These are phyloP conservation scores for Heteronetta atricapilla DNA, from an alignment of 2,113 vertebrate genomes.

Conservation along the genomic window DNA sequence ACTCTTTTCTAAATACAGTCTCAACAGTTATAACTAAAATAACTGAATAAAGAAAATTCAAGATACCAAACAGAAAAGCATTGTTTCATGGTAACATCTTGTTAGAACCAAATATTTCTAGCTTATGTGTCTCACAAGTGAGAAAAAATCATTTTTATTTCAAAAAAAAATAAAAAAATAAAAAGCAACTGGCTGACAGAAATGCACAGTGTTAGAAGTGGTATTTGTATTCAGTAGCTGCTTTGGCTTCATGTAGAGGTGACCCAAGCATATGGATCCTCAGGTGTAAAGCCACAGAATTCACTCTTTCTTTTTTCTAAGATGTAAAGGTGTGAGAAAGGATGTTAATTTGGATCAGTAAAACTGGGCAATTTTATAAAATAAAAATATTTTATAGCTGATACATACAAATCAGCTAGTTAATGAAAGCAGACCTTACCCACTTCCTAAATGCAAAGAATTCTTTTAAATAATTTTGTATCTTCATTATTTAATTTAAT, in stretches of 20 bases:
- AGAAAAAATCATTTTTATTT: not conserved
- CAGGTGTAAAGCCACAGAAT: not conserved
- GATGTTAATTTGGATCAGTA: not conserved
- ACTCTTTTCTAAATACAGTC: slow-evolving; percentile 42
- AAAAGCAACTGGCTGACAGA: not conserved
- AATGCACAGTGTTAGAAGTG: not conserved
- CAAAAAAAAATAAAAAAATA: not conserved
- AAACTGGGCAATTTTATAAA: not conserved
- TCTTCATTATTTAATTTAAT: not conserved
- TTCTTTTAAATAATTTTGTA: not conserved
- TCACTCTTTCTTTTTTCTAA: slow-evolving; percentile 14
- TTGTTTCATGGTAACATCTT: slow-evolving; percentile 43
- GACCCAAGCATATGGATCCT: not conserved
- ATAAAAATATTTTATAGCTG: not conserved
- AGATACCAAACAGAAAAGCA: slow-evolving; percentile 39
- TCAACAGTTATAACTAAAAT: not conserved
- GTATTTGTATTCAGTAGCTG: not conserved
- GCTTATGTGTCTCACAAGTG: not conserved
- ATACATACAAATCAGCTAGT: not conserved
- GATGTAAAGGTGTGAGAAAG: not conserved
- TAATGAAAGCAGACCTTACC: not conserved
- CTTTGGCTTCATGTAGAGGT: not conserved
- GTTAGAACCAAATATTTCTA: slow-evolving; percentile 23
- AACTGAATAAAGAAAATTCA: slow-evolving; percentile 3
- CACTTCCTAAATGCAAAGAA: not conserved